These are phyloP conservation scores for Antigone vipio DNA, from an alignment of 2,113 vertebrate genomes.

Conservation along the genomic window DNA sequence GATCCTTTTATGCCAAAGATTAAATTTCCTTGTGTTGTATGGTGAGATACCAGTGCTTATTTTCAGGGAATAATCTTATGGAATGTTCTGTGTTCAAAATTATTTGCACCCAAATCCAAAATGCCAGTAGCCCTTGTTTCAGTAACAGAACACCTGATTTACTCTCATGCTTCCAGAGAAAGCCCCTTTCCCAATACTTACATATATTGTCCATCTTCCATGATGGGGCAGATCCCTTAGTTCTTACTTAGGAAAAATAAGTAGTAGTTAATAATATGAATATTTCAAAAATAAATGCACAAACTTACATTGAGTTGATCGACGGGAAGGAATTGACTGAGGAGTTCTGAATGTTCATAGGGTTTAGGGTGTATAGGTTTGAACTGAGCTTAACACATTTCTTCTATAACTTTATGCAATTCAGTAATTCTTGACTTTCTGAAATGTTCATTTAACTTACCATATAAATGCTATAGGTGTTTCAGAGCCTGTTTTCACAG, in stretches of 20 bases:
- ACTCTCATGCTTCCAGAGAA: constrained; percentile 10
- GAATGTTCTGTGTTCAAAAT: not conserved
- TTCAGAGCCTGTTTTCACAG: not conserved
- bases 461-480: not conserved
- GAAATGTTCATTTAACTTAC: not conserved
- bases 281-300: not conserved
- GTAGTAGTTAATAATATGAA: not conserved
- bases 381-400: not conserved
- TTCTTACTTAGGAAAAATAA: not conserved
- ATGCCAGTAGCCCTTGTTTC: constrained; percentile 39
- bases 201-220: constrained; percentile 16
- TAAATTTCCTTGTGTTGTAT: constrained; percentile 15
- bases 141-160: constrained; percentile 40
- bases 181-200: constrained; percentile 2
- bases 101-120: not conserved
- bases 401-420: not conserved
- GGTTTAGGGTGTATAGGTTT: not conserved
- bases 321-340: not conserved
- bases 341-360: not conserved
- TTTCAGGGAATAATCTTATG: constrained; percentile 20
- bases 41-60: constrained; percentile 21
- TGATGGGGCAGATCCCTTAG: not conserved
- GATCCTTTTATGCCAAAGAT: constrained; percentile 54
- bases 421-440: not conserved
- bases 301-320: not conserved